These are phyloP conservation scores for Pagetopsis macropterus DNA, from an alignment of 2,797 vertebrate genomes.

Conservation along the genomic window DNA sequence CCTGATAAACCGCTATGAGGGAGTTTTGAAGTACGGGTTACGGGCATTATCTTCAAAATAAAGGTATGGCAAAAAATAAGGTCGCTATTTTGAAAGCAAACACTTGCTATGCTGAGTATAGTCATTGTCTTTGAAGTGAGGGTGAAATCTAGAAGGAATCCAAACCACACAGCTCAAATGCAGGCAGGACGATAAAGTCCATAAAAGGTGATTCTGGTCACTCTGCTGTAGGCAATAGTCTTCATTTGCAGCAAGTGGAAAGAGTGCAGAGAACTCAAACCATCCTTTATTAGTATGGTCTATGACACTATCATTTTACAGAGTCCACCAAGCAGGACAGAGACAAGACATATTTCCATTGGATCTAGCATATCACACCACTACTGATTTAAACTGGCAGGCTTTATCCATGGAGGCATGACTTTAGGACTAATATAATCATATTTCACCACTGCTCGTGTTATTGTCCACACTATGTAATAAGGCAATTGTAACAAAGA, in stretches of 20 bases:
- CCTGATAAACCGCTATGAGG: constrained; percentile 15
- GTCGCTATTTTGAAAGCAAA: constrained; percentile 62
- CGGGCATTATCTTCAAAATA: constrained; percentile 63
- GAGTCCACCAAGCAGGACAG: neutral
- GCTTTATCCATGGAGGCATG: neutral
- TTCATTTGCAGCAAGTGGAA: constrained; percentile 32
- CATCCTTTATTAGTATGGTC: neutral
- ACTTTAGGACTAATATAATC: neutral
- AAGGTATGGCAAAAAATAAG: constrained; percentile 38
- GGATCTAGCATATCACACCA: neutral
- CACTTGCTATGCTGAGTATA: constrained; percentile 37
- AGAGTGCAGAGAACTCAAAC: constrained; percentile 30
- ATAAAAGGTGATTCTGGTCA: constrained; percentile 60
- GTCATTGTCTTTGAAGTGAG: constrained; percentile 52
- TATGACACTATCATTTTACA: no score
- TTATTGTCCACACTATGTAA: neutral
- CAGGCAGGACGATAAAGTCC: constrained; percentile 33
- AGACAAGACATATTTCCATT: neutral
- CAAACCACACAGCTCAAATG: constrained; percentile 43
- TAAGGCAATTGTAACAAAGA: neutral
- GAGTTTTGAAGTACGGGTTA: constrained; percentile 35
- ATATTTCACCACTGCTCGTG: neutral
- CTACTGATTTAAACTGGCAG: constrained; percentile 7
- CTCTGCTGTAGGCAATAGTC: neutral
- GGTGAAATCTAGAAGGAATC: constrained; percentile 40